A percentile compares a stretch with the other conserved stretches of the same genome.
phyloP scores from a whole-genome alignment of 2,797 vertebrate genomes.

The Aulostomus chinensis region DNA sequence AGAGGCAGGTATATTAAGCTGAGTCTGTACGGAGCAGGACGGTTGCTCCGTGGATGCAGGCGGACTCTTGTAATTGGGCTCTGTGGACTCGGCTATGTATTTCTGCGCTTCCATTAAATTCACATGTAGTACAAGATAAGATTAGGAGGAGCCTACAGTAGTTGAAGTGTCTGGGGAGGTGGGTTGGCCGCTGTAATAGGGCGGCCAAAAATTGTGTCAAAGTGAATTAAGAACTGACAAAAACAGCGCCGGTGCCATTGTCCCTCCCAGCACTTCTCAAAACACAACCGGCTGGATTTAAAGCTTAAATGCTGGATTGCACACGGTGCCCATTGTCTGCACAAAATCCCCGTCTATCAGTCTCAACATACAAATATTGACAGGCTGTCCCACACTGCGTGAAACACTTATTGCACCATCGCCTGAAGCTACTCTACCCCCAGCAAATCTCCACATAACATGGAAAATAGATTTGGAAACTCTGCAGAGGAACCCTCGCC shows the following conservation, averaged over 20 bases:
- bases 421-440: constrained; percentile 5
- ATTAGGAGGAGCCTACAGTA: constrained; percentile 19
- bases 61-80: constrained; percentile 57
- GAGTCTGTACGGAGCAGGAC: constrained; percentile 16
- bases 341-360: constrained; percentile 26
- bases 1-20: constrained; percentile 22
- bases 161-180: not conserved
- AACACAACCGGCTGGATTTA: constrained; percentile 19
- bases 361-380: constrained; percentile 35
- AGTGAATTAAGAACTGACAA: constrained; percentile 7
- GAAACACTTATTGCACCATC: constrained; percentile 9
- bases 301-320: constrained; percentile 34
- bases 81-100: constrained; percentile 30
- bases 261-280: constrained; percentile 2
- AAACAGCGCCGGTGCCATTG: not conserved
- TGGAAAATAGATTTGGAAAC: constrained; percentile 11
- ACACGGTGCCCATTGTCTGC: constrained; percentile 36
- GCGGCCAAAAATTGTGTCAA: constrained; percentile 26
- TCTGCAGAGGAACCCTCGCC: not conserved
- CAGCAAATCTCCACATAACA: constrained; percentile 9
- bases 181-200: constrained; percentile 16
- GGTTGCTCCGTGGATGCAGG: constrained; percentile 32
- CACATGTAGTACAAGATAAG: constrained; percentile 39
- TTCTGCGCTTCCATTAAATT: constrained; percentile 43
- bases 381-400: constrained; percentile 22